A percentile compares a stretch with the other conserved stretches of the same genome.
These are phyloP conservation scores for Sycophaga agraensis DNA, from an alignment of 1,140 invertebrate species.

Conservation along the genomic window DNA sequence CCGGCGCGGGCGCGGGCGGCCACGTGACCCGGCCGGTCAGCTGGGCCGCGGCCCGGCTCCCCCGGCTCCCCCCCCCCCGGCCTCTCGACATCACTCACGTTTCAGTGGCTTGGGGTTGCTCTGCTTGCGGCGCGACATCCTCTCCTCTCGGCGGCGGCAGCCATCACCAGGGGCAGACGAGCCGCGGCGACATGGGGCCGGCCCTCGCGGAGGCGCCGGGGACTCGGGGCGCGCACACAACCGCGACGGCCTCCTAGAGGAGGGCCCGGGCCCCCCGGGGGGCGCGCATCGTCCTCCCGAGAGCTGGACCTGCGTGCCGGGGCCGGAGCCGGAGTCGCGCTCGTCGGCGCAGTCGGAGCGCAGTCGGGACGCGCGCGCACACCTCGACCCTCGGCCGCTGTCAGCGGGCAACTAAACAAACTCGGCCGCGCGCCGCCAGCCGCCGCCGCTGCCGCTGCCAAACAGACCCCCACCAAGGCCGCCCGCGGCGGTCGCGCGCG, in stretches of 20 bases:
- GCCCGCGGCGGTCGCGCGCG: conserved; percentile 32
- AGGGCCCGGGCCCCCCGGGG: neutral
- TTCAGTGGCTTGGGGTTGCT: conserved; percentile 68
- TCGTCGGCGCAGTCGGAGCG: neutral
- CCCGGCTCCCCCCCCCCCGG: too few relatives aligned
- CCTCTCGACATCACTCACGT: conserved; percentile 59
- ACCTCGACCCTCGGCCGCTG: conserved; percentile 48
- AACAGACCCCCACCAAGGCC: conserved; percentile 47
- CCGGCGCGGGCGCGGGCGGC: neutral
- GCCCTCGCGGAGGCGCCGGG: conserved; percentile 9
- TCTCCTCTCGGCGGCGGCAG: conserved; percentile 39
- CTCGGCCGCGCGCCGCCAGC: conserved; percentile 34
- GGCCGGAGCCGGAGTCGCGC: neutral
- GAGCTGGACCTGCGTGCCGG: neutral
- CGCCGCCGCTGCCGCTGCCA: too few relatives aligned
- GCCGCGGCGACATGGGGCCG: conserved; percentile 28
- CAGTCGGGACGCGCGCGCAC: conserved; percentile 35
- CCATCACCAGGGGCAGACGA: conserved; percentile 48
- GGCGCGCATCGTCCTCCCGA: neutral
- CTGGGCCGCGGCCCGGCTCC: neutral
- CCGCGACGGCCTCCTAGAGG: neutral
- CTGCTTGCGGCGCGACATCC: conserved; percentile 69
- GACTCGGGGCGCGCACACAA: neutral
- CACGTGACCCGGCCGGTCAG: neutral
- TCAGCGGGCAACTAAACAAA: conserved; percentile 58